Conservation (phyloP, 2,113 vertebrate species). For the Origma solitaria region DNA sequence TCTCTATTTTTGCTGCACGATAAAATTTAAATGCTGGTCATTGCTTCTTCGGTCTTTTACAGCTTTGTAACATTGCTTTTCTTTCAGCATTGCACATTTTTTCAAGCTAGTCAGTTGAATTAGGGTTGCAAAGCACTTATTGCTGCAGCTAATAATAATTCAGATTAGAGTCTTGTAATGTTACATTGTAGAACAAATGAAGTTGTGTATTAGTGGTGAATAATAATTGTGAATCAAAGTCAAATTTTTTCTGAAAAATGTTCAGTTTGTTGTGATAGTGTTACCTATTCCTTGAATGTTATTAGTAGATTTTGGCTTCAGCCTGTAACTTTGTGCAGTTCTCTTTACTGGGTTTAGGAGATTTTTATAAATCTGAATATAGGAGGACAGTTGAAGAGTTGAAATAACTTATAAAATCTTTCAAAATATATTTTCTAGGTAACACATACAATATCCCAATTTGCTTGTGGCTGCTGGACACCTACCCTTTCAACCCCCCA, state of each 20-base stretch:
- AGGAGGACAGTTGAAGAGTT: not conserved
- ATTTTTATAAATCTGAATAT: not conserved
- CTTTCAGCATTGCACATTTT: fast-evolving
- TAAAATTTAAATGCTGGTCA: not conserved
- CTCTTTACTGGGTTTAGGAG: not conserved
- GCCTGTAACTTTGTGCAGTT: not conserved
- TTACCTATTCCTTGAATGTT: not conserved
- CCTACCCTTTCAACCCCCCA: constrained; percentile 95
- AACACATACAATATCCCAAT: constrained; percentile 97
- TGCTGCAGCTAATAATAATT: not conserved
- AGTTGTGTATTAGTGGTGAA: not conserved
- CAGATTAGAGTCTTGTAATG: not conserved
- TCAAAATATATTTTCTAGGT: constrained; percentile 72
- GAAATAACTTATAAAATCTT: not conserved
- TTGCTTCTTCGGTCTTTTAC: not conserved
- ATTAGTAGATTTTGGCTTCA: not conserved
- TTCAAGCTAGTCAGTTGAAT: not conserved
- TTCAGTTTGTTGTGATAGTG: not conserved
- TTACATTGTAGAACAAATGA: not conserved
- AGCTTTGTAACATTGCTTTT: not conserved
- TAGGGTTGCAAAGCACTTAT: not conserved
- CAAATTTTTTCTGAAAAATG: not conserved
- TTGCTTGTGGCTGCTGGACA: constrained; percentile 95
- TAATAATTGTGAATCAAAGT: not conserved
- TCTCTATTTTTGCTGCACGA: not conserved